These are phyloP conservation scores for Iphiclides podalirius DNA, from an alignment of 2,888 invertebrate species.

Conservation along the genomic window DNA sequence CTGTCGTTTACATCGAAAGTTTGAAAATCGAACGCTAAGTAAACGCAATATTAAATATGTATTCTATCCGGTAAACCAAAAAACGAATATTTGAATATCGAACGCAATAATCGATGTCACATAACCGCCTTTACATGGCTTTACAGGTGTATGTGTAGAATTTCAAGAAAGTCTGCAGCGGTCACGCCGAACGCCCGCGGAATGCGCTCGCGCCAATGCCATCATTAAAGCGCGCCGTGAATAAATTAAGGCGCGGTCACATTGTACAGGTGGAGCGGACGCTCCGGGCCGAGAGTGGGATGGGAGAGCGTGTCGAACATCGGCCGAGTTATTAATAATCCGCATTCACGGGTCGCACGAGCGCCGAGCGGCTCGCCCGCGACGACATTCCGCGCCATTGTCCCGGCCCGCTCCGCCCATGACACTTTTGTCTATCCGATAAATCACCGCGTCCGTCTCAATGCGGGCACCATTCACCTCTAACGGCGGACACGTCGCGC, in stretches of 20 bases:
- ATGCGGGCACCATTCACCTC: constrained; percentile 72
- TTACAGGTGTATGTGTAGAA: too few species aligned
- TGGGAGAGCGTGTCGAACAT: constrained; percentile 48
- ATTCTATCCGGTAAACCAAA: too few species aligned
- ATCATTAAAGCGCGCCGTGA: constrained; percentile 57
- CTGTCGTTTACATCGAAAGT: not conserved
- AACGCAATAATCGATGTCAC: too few species aligned
- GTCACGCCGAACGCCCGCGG: constrained; percentile 26
- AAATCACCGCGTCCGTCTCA: constrained; percentile 70
- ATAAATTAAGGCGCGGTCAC: constrained; percentile 57
- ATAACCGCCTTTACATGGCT: too few species aligned
- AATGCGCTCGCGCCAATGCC: constrained; percentile 38
- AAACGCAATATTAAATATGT: too few species aligned
- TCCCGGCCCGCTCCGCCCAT: constrained; percentile 72
- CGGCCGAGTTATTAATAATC: constrained; percentile 77
- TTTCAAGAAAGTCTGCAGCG: constrained; percentile 16
- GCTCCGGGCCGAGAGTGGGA: constrained; percentile 61
- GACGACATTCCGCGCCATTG: constrained; percentile 77
- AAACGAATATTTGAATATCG: too few species aligned
- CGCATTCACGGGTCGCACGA: constrained; percentile 74
- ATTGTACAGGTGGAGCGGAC: constrained; percentile 62
- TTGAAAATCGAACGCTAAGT: not conserved
- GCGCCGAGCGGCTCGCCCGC: constrained; percentile 63
- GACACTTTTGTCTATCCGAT: constrained; percentile 78
- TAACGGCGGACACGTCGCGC: constrained; percentile 64